Evolutionary conservation across 2,797 vertebrate genomes (phyloP).

Genomic region (Centroberyx gerrardi): DNA sequence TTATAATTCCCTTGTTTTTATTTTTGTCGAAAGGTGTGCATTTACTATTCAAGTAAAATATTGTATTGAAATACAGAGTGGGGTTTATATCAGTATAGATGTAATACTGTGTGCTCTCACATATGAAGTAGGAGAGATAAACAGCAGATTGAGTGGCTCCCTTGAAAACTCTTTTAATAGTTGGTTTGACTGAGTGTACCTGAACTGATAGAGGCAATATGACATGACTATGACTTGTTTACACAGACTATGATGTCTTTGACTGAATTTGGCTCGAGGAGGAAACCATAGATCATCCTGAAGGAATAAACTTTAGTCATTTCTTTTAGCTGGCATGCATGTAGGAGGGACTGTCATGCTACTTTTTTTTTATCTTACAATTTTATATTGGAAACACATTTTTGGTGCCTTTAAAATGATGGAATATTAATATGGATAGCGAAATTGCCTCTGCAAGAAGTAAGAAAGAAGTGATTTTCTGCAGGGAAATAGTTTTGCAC

Average conservation of each 20-base stretch:
- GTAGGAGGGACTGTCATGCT: slow-evolving; percentile 10
- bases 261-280: slow-evolving; percentile 19
- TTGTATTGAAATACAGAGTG: no score
- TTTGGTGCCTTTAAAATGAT: neutral
- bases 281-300: slow-evolving; percentile 13
- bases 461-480: neutral
- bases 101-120: no score
- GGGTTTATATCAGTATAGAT: no score
- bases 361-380: slow-evolving; percentile 20
- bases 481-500: neutral
- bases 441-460: neutral
- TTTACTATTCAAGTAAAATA: no score
- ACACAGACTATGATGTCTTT: neutral
- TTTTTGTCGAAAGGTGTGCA: no score
- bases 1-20: no score
- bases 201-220: neutral
- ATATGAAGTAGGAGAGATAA: neutral
- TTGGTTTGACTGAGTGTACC: slow-evolving; percentile 5
- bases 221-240: slow-evolving; percentile 9
- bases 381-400: neutral
- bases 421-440: slow-evolving; percentile 10
- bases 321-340: neutral
- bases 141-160: neutral
- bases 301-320: slow-evolving; percentile 10
- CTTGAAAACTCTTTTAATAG: neutral